Evolutionary conservation across 2,797 vertebrate species (phyloP), one percentile per base, ranked within the genome.

Genomic region (Falco naumanni): DNA sequence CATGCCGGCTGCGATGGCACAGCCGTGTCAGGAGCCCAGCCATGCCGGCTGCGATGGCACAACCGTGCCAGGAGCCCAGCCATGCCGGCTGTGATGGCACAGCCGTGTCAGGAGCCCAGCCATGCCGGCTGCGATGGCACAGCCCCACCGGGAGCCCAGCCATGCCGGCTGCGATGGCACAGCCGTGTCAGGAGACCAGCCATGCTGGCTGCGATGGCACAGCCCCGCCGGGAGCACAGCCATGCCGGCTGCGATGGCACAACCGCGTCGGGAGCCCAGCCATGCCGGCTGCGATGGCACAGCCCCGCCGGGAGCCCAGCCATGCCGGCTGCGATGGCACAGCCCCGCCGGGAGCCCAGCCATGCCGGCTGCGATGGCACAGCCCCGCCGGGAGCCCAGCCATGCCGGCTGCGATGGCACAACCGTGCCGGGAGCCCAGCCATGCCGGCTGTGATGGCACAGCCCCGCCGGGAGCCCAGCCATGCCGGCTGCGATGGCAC

Each of bases 241-340:
- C 51, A 10, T 5, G 3, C n/a, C 9, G 51, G 9, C 29, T 12
- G 37, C 5, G 1, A 34, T 19, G 37, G 64, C 26, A 34, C 16
- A 4, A 3, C 19, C 1, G 2, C 6, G 37, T 21, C 4, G 3
- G 43, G 50, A 14, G 13, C 43, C 18, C 34, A 34, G 34, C 34
- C 34, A 34, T 34, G 34, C 34, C 34, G 34, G 34, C 43, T 45
- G 43, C 43, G 43, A 45, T 17, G 16, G 43, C 43, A 45, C 43
- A 13, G 39, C 39, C n/a, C n/a, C n/a, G n/a, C n/a, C n/a, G n/a
- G n/a, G n/a, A n/a, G n/a, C n/a, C n/a, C n/a, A n/a, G n/a, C n/a
- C 51, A 10, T 5, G 3, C n/a, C 9, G 51, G 9, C 29, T 12
- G 37, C 5, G 1, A 34, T 19, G 37, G 64, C 26, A 34, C 16